A percentile compares a stretch with the other conserved stretches of the same genome.
phyloP scores from a whole-genome alignment of 2,113 vertebrate genomes.

The Chamaetylas fuelleborni region DNA sequence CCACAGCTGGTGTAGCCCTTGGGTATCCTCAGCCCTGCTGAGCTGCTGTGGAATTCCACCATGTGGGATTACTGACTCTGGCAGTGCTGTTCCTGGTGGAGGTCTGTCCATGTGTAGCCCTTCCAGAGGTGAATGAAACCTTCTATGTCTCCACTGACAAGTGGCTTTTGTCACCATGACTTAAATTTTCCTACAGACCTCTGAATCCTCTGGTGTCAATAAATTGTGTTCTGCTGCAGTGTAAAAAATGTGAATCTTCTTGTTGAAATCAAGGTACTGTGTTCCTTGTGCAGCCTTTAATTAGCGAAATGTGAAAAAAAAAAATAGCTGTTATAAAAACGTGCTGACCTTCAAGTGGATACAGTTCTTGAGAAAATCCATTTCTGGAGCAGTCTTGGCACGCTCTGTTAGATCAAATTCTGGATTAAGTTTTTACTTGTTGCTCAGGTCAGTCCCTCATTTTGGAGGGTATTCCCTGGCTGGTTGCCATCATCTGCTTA shows the following conservation, averaged over 20 bases:
- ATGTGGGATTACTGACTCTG: not conserved
- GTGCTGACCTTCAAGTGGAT: not conserved
- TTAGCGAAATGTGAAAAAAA: not conserved
- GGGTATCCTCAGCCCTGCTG: not conserved
- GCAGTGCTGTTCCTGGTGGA: not conserved
- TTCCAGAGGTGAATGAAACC: not conserved
- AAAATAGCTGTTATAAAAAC: not conserved
- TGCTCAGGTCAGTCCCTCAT: rapidly evolving
- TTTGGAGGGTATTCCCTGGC: not conserved
- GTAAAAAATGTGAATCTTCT: not conserved
- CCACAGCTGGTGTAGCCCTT: not conserved
- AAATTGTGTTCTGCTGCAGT: not conserved
- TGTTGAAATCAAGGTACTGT: not conserved
- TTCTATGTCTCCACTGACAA: not conserved
- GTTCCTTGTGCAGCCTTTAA: not conserved
- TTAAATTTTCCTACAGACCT: not conserved
- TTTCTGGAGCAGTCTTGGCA: not conserved
- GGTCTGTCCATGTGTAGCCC: not conserved
- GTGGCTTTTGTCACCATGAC: not conserved
- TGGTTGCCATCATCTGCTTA: not conserved
- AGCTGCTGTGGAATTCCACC: not conserved
- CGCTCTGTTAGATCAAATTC: not conserved
- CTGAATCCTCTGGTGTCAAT: not conserved
- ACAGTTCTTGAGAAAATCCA: not conserved
- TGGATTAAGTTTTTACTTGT: not conserved